Conservation (phyloP, 2,888 invertebrate species). For the Caenorhabditis sp. region DNA sequence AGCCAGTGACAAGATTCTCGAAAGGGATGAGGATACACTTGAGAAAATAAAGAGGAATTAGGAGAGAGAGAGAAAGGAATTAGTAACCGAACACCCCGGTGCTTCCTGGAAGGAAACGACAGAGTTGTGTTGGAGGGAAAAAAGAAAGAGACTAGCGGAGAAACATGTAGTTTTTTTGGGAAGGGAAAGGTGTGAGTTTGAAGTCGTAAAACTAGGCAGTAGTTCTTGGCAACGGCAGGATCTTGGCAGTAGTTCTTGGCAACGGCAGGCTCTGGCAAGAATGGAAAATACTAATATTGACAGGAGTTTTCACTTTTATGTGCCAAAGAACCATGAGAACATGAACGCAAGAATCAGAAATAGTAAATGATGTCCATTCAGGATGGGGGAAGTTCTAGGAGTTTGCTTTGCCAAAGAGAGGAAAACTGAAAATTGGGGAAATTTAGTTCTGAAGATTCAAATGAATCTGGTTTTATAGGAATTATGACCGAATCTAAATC, state of each 20-base stretch:
- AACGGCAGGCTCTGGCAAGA: not conserved
- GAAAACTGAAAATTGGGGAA: too few relatives aligned
- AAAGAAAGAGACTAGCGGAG: not conserved
- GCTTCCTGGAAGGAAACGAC: constrained; percentile 38
- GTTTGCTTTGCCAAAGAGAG: too few relatives aligned
- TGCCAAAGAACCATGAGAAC: too few relatives aligned
- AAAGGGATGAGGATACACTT: constrained; percentile 54
- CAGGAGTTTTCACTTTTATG: not conserved
- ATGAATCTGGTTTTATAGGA: too few relatives aligned
- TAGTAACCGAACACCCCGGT: constrained; percentile 63
- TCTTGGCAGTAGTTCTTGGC: constrained; percentile 14
- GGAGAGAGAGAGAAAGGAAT: constrained; percentile 33
- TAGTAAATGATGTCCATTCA: too few relatives aligned
- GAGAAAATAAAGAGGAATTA: constrained; percentile 62
- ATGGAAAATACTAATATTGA: not conserved
- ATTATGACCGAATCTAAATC: too few relatives aligned
- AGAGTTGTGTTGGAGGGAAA: constrained; percentile 11
- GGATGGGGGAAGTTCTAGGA: too few relatives aligned
- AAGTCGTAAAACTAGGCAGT: too few relatives aligned
- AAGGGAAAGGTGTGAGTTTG: constrained; percentile 15
- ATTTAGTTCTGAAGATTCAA: too few relatives aligned
- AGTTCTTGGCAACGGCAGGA: constrained; percentile 19
- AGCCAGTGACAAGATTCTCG: constrained; percentile 35
- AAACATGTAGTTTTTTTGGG: constrained; percentile 16
- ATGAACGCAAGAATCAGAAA: too few relatives aligned